phyloP scores from a whole-genome alignment of 2,888 invertebrate genomes.

The Athalia rosae region DNA sequence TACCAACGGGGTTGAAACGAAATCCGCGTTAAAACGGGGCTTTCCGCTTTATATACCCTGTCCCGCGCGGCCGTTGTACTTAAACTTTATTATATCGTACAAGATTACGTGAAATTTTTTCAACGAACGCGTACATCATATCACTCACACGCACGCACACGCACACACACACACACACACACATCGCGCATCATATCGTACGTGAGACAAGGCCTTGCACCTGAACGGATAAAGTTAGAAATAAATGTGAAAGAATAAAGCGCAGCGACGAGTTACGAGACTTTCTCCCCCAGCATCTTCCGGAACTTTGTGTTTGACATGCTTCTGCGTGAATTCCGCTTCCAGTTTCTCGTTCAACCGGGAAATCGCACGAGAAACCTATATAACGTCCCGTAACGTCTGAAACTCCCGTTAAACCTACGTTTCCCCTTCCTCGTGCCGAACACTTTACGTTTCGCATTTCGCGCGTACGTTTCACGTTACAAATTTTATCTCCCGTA shows the following conservation, averaged over 20 bases:
- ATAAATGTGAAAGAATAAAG: too few species aligned
- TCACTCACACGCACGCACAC: conserved; percentile 4
- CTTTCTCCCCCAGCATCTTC: too few species aligned
- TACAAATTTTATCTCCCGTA: neutral
- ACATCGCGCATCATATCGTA: neutral
- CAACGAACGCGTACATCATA: neutral
- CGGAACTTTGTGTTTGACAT: too few species aligned
- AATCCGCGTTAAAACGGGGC: conserved; percentile 1
- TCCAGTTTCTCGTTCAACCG: neutral
- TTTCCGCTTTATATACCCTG: neutral
- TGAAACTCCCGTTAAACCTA: conserved; percentile 1
- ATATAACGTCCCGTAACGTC: conserved; percentile 5
- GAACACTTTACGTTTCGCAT: neutral
- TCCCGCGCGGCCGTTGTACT: neutral
- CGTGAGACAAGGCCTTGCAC: too few species aligned
- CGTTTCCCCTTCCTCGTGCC: neutral
- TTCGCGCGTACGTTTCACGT: neutral
- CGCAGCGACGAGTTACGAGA: too few species aligned
- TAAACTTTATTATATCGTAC: neutral
- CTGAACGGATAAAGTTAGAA: too few species aligned
- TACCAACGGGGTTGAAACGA: neutral
- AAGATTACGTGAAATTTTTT: neutral
- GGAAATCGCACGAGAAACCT: conserved; percentile 10
- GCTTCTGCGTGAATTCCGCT: neutral
- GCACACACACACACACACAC: conserved; percentile 5